Evolutionary conservation across 2,888 invertebrate genomes (phyloP).

Genomic region (Aporophyla nigra): DNA sequence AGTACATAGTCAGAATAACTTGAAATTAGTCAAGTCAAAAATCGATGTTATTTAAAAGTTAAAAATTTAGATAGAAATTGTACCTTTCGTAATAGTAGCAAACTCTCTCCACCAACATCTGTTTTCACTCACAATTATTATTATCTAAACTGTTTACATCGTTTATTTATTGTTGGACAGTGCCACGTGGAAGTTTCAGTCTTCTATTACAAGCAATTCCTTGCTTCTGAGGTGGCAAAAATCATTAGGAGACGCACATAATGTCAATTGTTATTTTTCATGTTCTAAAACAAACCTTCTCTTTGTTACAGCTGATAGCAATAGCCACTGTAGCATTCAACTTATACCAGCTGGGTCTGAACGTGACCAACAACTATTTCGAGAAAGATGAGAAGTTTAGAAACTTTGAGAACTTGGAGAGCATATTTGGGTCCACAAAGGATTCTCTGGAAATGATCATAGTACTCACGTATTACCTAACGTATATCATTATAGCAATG

Average conservation of each 20-base stretch:
- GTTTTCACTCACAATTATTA: not conserved
- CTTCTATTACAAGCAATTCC: not conserved
- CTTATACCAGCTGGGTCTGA: slow-evolving; percentile 81
- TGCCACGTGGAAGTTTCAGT: not conserved
- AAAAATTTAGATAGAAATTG: not conserved
- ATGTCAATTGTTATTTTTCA: no score
- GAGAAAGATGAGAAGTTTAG: slow-evolving; percentile 79
- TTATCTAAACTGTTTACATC: no score
- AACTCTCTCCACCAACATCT: not conserved
- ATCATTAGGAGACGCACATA: no score
- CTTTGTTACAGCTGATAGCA: slow-evolving; percentile 80
- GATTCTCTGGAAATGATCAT: slow-evolving; percentile 77
- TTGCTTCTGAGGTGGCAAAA: not conserved
- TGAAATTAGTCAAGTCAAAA: not conserved
- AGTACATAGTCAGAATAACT: not conserved
- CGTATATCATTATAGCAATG: slow-evolving; percentile 80
- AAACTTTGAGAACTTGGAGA: slow-evolving; percentile 84
- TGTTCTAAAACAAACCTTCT: slow-evolving; percentile 17
- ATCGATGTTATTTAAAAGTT: no score
- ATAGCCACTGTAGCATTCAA: slow-evolving; percentile 83
- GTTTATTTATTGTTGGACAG: not conserved
- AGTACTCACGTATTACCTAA: slow-evolving; percentile 80
- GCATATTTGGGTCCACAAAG: slow-evolving; percentile 82
- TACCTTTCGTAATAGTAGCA: not conserved
- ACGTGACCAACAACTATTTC: slow-evolving; percentile 78